Percentiles rank a stretch among this genome's conserved stretches.
These are phyloP conservation scores for Protobothrops flavoviridis DNA, from an alignment of 2,113 vertebrate genomes.

Conservation along the genomic window DNA sequence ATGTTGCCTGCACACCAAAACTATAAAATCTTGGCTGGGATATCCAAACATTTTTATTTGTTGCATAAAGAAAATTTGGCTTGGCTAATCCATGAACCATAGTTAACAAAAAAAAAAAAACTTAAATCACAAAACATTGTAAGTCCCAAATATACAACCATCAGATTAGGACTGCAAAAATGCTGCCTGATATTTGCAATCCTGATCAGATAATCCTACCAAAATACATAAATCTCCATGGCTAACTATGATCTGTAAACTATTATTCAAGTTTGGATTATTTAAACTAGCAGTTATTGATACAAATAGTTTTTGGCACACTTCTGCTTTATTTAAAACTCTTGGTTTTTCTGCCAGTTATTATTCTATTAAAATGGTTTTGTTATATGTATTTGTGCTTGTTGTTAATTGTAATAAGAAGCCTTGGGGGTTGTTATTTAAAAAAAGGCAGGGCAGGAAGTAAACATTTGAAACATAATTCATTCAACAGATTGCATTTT, in stretches of 20 bases:
- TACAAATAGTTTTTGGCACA: not conserved
- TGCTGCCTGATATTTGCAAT: not conserved
- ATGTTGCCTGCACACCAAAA: not conserved
- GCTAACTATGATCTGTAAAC: not conserved
- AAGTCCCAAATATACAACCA: not conserved
- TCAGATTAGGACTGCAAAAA: not conserved
- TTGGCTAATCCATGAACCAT: not conserved
- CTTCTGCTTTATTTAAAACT: not conserved
- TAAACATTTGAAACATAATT: not conserved
- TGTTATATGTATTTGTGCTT: not conserved
- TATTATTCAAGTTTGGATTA: not conserved
- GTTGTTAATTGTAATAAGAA: not conserved
- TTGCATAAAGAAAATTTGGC: not conserved
- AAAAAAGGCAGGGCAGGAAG: not conserved
- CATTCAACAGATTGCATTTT: not conserved
- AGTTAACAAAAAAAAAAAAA: not conserved
- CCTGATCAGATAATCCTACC: not conserved
- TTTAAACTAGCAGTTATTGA: not conserved
- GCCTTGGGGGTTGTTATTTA: not conserved
- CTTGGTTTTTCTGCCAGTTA: not conserved
- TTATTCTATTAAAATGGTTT: not conserved
- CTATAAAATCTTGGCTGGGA: not conserved
- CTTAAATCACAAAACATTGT: not conserved
- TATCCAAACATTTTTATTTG: not conserved
- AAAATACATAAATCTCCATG: not conserved